These are phyloP conservation scores for Apeira syringaria DNA, from an alignment of 2,888 invertebrate genomes.

Conservation along the genomic window DNA sequence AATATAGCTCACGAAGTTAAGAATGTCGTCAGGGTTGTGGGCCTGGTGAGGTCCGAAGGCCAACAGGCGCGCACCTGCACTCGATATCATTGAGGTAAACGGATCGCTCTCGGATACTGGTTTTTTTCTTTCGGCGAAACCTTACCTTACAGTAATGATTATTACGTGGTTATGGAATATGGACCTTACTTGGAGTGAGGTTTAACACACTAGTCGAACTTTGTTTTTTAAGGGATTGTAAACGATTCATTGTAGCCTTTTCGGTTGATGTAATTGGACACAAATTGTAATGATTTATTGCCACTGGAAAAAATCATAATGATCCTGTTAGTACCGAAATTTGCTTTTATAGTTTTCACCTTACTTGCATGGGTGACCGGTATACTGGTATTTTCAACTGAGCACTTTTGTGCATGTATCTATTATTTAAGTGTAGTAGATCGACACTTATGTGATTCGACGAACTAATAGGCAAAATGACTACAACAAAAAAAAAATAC, in stretches of 20 bases:
- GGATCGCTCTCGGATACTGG: constrained; percentile 9
- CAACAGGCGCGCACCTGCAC: constrained; percentile 26
- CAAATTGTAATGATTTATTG: neutral
- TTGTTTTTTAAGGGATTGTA: neutral
- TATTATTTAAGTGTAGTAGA: no score
- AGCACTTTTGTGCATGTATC: no score
- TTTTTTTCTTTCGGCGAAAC: constrained; percentile 28
- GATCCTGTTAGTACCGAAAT: no score
- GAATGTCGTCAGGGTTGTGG: constrained; percentile 29
- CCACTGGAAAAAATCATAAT: no score
- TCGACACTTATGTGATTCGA: no score
- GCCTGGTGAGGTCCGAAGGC: constrained; percentile 25
- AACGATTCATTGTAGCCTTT: neutral
- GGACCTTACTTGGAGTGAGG: constrained; percentile 3
- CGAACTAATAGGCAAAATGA: no score
- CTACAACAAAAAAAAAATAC: no score
- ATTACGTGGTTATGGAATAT: constrained; percentile 16
- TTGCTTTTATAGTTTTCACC: no score
- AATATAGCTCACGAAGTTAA: constrained; percentile 20
- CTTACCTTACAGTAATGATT: constrained; percentile 21
- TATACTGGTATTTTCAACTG: no score
- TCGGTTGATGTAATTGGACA: neutral
- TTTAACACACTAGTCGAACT: constrained; percentile 12
- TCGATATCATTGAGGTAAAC: constrained; percentile 8
- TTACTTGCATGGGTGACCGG: no score